Base-by-base conservation (phyloP, 2,888 invertebrate genomes). In the Lasioglossum zephyrum region DNA sequence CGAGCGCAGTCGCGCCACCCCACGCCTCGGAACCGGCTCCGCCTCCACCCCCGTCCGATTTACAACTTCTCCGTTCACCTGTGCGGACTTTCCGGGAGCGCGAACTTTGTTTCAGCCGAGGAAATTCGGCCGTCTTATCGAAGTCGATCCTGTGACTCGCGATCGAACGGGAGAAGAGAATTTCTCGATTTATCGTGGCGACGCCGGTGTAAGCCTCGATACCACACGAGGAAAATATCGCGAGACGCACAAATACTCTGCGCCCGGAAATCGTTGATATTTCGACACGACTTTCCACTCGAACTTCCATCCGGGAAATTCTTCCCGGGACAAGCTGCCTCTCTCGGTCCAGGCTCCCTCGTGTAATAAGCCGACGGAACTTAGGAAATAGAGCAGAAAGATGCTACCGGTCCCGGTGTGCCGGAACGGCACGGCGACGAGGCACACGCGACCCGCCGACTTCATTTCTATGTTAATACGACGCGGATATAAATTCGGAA, bases 21-120 rank as follows among this genome's bases (percentile, higher is more conserved):
- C 81, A 44, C 81, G 77, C 81, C 80, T 31, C 77, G 66, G 53
- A 9, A 22, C n/a, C 53, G 22, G 9, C 9, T 57, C 4, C 57
- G 11, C n/a, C 11, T 60, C 36, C 69, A 36, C 39, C 49, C 49
- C 57, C 39, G 31, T 9, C 82, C 90, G 91, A 91, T 91, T 90
- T 91, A 89, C 90, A 88, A 87, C 87, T 81, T 79, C 79, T 79
- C 63, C 78, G 60, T 85, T 90, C 86, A 88, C 86, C 90, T 89
- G 90, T 80, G 84, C 75, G 87, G 66, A 87, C 85, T 86, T 85
- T 41, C 79, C 82, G 77, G 74, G 77, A 81, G 76, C 63, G 44
- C 77, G 47, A 90, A 86, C 84, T 88, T 88, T 81, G 79, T 82
- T 82, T 63, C 84, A 49, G 70, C 72, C 22, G 53, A 72, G 44